phyloP scores from a whole-genome alignment of 2,888 invertebrate genomes.

The Patella caerulea region DNA sequence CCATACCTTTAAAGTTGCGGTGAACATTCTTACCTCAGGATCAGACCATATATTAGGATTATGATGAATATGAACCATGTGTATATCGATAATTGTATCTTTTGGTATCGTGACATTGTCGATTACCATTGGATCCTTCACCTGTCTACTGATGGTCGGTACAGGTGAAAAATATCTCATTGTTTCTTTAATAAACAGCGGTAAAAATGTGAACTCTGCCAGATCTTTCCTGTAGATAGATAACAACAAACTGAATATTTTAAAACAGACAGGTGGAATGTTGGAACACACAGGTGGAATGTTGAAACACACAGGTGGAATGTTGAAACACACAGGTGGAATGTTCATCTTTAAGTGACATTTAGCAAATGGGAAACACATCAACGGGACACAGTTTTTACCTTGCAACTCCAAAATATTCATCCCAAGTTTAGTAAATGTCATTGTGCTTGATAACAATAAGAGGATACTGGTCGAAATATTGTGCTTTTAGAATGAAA shows the following conservation, averaged over 20 bases:
- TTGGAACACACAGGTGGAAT: too few relatives aligned
- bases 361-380: too few relatives aligned
- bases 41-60: slow-evolving; percentile 41
- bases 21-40: background rate
- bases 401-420: too few relatives aligned
- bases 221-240: slow-evolving; percentile 43
- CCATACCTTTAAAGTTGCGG: slow-evolving; percentile 30
- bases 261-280: too few relatives aligned
- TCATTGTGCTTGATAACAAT: too few relatives aligned
- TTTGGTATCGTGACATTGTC: slow-evolving; percentile 42
- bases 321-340: too few relatives aligned
- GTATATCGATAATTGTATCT: slow-evolving; percentile 36
- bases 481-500: too few relatives aligned
- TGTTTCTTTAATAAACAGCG: slow-evolving; percentile 54
- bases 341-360: too few relatives aligned
- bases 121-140: slow-evolving; percentile 37
- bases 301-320: too few relatives aligned
- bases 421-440: too few relatives aligned
- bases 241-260: background rate
- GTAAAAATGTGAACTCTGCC: slow-evolving; percentile 41
- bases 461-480: too few relatives aligned
- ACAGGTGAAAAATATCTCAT: slow-evolving; percentile 49
- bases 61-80: slow-evolving; percentile 44
- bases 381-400: too few relatives aligned
- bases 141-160: slow-evolving; percentile 43